Evolutionary conservation across 2,113 vertebrate genomes (phyloP).

Genomic region (Neodon shergylaensis): DNA sequence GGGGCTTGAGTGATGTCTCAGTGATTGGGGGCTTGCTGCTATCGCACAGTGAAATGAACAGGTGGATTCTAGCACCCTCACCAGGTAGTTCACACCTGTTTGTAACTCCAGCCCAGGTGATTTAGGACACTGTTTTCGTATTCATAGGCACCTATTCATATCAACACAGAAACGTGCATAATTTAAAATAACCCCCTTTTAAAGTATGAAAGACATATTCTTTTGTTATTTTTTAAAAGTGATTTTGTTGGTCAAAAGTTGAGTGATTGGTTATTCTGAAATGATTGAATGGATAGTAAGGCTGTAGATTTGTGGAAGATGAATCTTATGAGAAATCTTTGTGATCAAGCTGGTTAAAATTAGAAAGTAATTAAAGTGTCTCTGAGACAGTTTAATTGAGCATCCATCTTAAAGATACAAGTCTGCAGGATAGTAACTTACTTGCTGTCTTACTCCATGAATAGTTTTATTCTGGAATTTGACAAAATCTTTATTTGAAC

Average conservation of each 20-base stretch:
- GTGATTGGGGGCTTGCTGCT: not conserved
- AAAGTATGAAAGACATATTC: not conserved
- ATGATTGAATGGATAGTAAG: not conserved
- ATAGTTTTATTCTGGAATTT: not conserved
- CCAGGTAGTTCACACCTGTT: not conserved
- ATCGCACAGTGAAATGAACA: not conserved
- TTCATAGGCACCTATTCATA: not conserved
- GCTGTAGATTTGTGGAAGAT: not conserved
- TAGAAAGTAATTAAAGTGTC: not conserved
- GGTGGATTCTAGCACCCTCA: not conserved
- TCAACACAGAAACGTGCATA: not conserved
- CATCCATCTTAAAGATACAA: not conserved
- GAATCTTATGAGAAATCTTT: not conserved
- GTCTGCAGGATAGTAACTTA: not conserved
- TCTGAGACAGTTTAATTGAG: not conserved
- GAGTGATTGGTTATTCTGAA: not conserved
- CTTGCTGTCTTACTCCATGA: not conserved
- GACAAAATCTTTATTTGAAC: not conserved
- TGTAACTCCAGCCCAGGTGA: not conserved
- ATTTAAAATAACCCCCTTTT: not conserved
- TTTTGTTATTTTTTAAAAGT: not conserved
- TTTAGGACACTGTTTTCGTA: not conserved
- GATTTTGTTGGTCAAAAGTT: not conserved
- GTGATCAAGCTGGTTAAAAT: not conserved
- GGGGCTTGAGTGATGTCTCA: not conserved